A percentile compares a stretch with the other conserved stretches of the same genome.
Evolutionary conservation across 2,113 vertebrate species (phyloP).

Genomic region (Crocuta crocuta): DNA sequence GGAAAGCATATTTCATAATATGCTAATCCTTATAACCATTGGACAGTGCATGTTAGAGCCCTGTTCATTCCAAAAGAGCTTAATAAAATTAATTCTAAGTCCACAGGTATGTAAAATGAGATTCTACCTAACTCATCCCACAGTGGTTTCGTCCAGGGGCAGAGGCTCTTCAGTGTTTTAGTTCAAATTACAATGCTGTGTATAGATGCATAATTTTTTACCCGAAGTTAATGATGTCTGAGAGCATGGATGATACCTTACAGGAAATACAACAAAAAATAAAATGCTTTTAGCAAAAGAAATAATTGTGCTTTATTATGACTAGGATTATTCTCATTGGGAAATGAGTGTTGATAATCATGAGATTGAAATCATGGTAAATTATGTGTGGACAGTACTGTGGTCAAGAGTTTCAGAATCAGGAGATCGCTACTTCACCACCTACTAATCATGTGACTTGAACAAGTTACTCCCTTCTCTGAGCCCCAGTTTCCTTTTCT

Average conservation of each 20-base stretch:
- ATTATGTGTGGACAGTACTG: not conserved
- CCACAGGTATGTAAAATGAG: not conserved
- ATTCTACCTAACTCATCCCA: constrained; percentile 17
- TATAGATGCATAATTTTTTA: constrained; percentile 18
- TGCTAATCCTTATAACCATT: not conserved
- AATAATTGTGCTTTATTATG: constrained; percentile 45
- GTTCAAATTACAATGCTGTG: not conserved
- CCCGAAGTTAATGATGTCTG: constrained; percentile 33
- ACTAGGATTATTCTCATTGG: constrained; percentile 23
- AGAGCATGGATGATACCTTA: constrained; percentile 35
- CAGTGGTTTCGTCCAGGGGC: not conserved
- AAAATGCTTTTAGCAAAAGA: constrained; percentile 56
- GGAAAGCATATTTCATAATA: not conserved
- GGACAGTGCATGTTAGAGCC: not conserved
- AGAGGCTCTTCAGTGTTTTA: constrained; percentile 42
- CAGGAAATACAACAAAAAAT: constrained; percentile 56
- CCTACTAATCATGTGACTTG: not conserved
- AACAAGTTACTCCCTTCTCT: not conserved
- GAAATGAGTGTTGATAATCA: constrained; percentile 57
- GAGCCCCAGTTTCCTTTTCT: constrained; percentile 5
- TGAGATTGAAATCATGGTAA: constrained; percentile 46
- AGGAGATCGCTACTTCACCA: not conserved
- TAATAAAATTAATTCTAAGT: constrained; percentile 51
- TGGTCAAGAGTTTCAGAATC: constrained; percentile 19
- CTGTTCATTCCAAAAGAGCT: not conserved